These are phyloP conservation scores for Agrypnia vestita DNA, from an alignment of 1,140 invertebrate genomes.

Conservation along the genomic window DNA sequence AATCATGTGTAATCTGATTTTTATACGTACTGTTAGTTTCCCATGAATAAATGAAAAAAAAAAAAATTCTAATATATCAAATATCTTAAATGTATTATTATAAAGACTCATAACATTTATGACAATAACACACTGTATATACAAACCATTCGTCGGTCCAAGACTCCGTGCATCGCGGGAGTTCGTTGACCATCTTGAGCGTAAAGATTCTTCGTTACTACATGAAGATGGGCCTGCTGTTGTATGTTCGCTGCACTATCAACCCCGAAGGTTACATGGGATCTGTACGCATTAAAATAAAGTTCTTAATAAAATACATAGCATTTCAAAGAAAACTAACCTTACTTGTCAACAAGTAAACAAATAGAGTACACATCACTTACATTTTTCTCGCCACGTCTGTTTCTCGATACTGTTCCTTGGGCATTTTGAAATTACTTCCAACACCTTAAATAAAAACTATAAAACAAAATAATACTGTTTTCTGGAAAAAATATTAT, in stretches of 20 bases:
- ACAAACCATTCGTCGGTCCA: conserved; percentile 89
- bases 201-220: conserved; percentile 92
- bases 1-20: no score
- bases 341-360: conserved; percentile 28
- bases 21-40: no score
- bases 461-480: no score
- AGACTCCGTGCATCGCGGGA: conserved; percentile 88
- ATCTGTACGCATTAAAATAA: conserved; percentile 70
- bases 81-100: no score
- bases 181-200: conserved; percentile 85
- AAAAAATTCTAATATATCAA: no score
- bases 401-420: conserved; percentile 93
- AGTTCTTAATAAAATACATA: conserved; percentile 6
- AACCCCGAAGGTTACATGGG: conserved; percentile 94
- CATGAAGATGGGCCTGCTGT: conserved; percentile 90
- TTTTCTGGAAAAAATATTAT: no score
- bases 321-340: not conserved
- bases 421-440: conserved; percentile 81
- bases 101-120: no score
- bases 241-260: conserved; percentile 90
- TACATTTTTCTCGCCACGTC: conserved; percentile 94
- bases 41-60: no score
- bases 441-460: not conserved
- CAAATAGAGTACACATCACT: conserved; percentile 64
- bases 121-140: not conserved